Evolutionary conservation across 2,888 invertebrate species (phyloP), one percentile per base, ranked within the genome.

Genomic region (Notocelia uddmanniana): DNA sequence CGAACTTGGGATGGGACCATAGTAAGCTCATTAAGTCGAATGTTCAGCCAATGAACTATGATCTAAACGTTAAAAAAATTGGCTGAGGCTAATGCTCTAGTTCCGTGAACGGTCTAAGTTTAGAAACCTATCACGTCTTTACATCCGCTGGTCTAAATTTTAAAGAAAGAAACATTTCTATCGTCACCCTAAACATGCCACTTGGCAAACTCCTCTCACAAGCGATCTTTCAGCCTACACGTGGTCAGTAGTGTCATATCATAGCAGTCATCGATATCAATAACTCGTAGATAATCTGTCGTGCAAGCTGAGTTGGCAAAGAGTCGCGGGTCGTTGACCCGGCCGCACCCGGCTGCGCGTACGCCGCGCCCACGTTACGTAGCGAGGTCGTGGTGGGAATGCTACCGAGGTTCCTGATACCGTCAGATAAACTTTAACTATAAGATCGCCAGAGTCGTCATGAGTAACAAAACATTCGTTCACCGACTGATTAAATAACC

Each of bases 221-320:
- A 58, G 19, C n/a, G n/a, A 26, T 59, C 26, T 45, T 59, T 34
- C 58, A 66, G 37, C 62, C 15, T 66, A 67, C 71, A 71, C 60
- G 71, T 60, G 62, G 54, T 31, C 54, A 45, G 37, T 34, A 68
- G 23, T 50, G 48, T 79, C 80, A 79, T 77, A 26, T 76, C 80
- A 79, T 77, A 26, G 77, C 77, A 81, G 86, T 87, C 89, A 87
- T 85, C 84, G 84, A 89, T 88, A 87, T 85, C 86, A 85, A 83
- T 85, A 87, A 86, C 85, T 83, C 87, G 83, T 82, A 85, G 80
- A 85, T 82, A 83, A 83, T 84, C 83, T 82, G 84, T 80, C 83
- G 83, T 85, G 86, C 89, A 86, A 80, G 90, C 91, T 93, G 92
- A 92, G 92, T 92, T 93, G 93, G 93, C 93, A 93, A 93, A 93